Evolutionary conservation across 2,113 vertebrate genomes (phyloP), one percentile per base, ranked within the genome.

Genomic region (Gambusia affinis): DNA sequence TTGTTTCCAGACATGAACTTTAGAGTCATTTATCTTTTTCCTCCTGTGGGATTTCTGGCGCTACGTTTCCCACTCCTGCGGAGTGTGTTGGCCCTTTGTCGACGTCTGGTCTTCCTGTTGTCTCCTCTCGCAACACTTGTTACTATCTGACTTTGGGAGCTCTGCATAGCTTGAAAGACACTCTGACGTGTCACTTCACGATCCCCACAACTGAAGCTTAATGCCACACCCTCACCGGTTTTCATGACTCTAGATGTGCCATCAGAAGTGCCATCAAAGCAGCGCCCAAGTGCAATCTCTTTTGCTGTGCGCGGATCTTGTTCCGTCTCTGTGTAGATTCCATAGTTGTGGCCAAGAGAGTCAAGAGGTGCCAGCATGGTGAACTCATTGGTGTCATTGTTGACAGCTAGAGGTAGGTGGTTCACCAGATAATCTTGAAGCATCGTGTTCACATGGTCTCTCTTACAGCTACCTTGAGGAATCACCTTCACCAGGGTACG

Each of bases 311-410:
- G 95, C 0, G 98, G 97, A 90, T 99, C 98, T 88, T 99, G 98
- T 85, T 99, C 98, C 0, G 98, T 99, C 70, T 99, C 97, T 0
- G 98, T 99, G 76, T 99, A 99, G 88, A 99, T 99, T 22, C 98
- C 98, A 0, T 99, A 99, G 90, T 99, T 99, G 80, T 99, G 98
- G 24, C 98, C 98, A 39, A 99, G 94, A 0, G 98, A 97, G 63
- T 99, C 98, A 0, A 99, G 94, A 27, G 98, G 98, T 0, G 97
- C 98, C 63, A 99, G 91, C 98, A 99, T 99, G 0, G 96, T 99
- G 79, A 99, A 99, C 88, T 97, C 96, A 0, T 95, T 97, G 83
- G 96, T 97, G 89, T 99, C 95, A 0, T 99, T 99, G 90, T 99
- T 99, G 35, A 99, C 97, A 0, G 96, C 96, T 67, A 99, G 90